Percentiles rank a stretch among this genome's conserved stretches.
Evolutionary conservation across 2,113 vertebrate species (phyloP).

Genomic region (Sula dactylatra): DNA sequence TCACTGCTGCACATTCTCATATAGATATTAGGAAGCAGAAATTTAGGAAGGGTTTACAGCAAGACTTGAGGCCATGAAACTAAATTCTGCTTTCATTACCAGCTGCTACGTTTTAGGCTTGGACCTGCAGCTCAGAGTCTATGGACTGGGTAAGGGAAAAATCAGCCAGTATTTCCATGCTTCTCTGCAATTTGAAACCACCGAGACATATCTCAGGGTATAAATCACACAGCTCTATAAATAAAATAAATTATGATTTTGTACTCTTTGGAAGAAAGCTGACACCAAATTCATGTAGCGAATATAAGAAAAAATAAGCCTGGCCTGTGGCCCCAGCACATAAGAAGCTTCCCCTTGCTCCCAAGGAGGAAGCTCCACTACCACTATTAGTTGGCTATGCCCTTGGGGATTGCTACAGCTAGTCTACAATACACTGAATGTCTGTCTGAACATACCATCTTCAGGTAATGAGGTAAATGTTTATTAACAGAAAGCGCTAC

Average conservation of each 20-base stretch:
- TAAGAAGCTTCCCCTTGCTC: not conserved
- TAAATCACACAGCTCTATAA: slow-evolving; percentile 43
- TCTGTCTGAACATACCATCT: not conserved
- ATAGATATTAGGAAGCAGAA: not conserved
- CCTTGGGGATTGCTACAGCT: not conserved
- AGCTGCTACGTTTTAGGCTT: not conserved
- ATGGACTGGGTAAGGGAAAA: not conserved
- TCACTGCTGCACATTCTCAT: not conserved
- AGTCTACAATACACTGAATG: not conserved
- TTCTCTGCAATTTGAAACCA: slow-evolving; percentile 46
- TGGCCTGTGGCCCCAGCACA: not conserved
- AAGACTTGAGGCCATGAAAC: not conserved
- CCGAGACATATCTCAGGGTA: slow-evolving; percentile 15
- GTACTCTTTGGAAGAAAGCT: slow-evolving; percentile 43
- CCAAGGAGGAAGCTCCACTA: not conserved
- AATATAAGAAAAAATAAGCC: slow-evolving; percentile 24
- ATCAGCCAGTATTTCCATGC: slow-evolving; percentile 17
- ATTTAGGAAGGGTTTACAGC: not conserved
- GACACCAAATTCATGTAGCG: slow-evolving; percentile 2
- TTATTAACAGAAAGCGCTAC: not conserved
- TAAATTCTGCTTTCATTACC: not conserved
- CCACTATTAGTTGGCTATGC: not conserved
- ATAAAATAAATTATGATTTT: slow-evolving; percentile 46
- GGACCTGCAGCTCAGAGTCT: not conserved
- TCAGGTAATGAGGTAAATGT: not conserved